Evolutionary conservation across 2,113 vertebrate species (phyloP).

Genomic region (Corvus hawaiiensis): DNA sequence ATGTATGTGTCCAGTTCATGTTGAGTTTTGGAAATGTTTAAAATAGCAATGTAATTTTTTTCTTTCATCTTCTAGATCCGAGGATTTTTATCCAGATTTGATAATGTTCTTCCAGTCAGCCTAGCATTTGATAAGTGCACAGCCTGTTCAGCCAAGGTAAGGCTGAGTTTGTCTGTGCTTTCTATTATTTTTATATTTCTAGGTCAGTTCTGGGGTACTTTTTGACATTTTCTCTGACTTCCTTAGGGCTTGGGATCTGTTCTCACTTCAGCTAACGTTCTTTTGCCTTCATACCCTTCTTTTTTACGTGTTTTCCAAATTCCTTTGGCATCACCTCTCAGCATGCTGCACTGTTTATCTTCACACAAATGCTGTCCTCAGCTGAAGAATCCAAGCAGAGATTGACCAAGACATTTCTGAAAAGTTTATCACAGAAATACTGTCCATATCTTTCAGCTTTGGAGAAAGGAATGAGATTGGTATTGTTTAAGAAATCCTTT

Average conservation of each 20-base stretch:
- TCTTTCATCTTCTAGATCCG: constrained; percentile 80
- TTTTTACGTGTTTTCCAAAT: neutral
- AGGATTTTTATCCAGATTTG: constrained; percentile 95
- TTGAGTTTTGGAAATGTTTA: neutral
- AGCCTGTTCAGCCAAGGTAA: constrained; percentile 91
- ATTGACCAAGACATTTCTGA: neutral
- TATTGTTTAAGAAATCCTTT: neutral
- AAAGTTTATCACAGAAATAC: neutral
- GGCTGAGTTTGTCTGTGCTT: constrained; percentile 27
- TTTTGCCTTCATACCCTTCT: neutral
- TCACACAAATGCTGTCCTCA: neutral
- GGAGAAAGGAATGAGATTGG: neutral
- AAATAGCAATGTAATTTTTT: neutral
- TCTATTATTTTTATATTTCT: neutral
- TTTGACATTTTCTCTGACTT: neutral
- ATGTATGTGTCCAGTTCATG: neutral
- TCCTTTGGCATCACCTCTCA: neutral
- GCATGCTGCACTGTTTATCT: neutral
- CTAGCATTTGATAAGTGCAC: constrained; percentile 98
- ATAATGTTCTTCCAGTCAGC: constrained; percentile 97
- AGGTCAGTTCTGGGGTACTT: neutral
- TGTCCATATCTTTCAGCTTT: neutral
- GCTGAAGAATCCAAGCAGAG: neutral
- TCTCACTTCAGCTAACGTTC: neutral
- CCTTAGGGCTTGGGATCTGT: neutral